Conservation (phyloP, 2,888 invertebrate genomes). For the Polietes domitor region DNA sequence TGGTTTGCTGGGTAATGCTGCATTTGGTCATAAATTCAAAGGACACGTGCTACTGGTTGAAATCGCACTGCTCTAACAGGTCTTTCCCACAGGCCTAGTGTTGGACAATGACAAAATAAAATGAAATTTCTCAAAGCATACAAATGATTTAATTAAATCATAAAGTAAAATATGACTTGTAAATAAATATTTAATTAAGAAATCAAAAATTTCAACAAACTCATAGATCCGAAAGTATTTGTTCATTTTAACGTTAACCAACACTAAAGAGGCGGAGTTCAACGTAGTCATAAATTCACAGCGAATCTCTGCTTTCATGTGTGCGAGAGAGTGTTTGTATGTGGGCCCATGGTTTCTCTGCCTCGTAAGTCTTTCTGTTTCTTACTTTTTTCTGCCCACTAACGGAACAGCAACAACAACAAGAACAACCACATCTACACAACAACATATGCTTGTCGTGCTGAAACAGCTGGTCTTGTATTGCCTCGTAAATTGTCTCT, state of each 20-base stretch:
- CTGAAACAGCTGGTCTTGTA: conserved; percentile 55
- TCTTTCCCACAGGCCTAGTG: conserved; percentile 28
- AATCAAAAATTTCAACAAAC: background rate
- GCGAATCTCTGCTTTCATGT: background rate
- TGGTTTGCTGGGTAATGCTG: conserved; percentile 31
- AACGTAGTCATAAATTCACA: conserved; percentile 46
- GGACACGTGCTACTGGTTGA: conserved; percentile 53
- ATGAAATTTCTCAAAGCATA: background rate
- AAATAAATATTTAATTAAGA: background rate
- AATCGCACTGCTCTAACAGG: conserved; percentile 22
- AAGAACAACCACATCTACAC: background rate
- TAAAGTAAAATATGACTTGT: background rate
- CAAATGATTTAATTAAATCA: background rate
- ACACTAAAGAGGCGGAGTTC: conserved; percentile 61
- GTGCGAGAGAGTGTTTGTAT: background rate
- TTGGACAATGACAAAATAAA: conserved; percentile 30
- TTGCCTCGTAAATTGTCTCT: conserved; percentile 29
- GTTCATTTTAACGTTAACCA: conserved; percentile 40
- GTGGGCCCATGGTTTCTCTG: conserved; percentile 24
- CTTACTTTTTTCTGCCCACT: conserved; percentile 12
- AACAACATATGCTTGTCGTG: conserved; percentile 55
- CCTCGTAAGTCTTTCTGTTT: conserved; percentile 12
- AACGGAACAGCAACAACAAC: background rate
- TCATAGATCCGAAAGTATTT: background rate
- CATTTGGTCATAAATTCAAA: conserved; percentile 26